A percentile compares a stretch with the other conserved stretches of the same genome.
Conservation (phyloP, 2,888 invertebrate species). For the Rhorus exstirpatorius region DNA sequence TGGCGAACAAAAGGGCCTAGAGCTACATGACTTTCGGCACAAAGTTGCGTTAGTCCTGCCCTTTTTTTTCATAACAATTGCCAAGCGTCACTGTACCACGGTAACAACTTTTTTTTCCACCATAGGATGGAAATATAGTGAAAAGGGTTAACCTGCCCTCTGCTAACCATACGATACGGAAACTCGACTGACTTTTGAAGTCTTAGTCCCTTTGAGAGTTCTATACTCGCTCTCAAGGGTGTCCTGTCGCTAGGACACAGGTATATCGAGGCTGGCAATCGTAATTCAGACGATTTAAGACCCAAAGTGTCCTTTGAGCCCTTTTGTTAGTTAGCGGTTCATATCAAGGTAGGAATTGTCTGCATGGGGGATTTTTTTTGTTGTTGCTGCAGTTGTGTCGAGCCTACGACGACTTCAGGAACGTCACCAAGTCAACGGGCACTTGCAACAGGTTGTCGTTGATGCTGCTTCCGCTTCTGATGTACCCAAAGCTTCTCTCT, state of each 20-base stretch:
- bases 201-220: neutral
- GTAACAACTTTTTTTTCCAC: neutral
- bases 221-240: neutral
- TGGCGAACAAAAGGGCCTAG: neutral
- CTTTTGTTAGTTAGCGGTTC: neutral
- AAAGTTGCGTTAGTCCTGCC: neutral
- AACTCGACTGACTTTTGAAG: neutral
- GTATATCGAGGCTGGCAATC: neutral
- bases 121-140: neutral
- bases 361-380: too few relatives aligned
- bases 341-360: constrained; percentile 1
- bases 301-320: too few relatives aligned
- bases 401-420: constrained; percentile 57
- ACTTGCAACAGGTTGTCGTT: constrained; percentile 82
- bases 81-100: too few relatives aligned
- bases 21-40: neutral
- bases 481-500: constrained; percentile 54
- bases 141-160: neutral
- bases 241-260: too few relatives aligned
- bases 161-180: neutral
- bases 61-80: neutral
- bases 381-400: too few relatives aligned
- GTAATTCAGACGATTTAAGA: too few relatives aligned
- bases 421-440: constrained; percentile 73
- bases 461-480: constrained; percentile 70